Evolutionary conservation across 1,140 invertebrate genomes (phyloP), one percentile per base, ranked within the genome.

Genomic region (Cepaea nemoralis): DNA sequence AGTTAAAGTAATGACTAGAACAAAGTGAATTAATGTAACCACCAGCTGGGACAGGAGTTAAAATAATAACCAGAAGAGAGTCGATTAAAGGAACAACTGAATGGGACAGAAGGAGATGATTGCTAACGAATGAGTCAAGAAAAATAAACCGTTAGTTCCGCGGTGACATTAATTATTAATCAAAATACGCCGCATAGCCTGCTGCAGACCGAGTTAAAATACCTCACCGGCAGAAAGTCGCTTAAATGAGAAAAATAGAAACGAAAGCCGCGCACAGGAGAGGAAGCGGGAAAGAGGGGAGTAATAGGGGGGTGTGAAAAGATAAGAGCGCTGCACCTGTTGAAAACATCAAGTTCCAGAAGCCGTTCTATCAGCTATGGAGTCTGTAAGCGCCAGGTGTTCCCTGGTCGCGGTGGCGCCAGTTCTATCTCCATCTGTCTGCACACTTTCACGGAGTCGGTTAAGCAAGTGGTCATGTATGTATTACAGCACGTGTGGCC

Each of bases 361-460:
- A 40, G 35, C 40, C 42, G 40, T 16, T 48, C 71, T 74, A 48
- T 42, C 71, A 42, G 42, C 55, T 63, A 59, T 48, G 31, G 48
- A 35, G 73, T 50, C 45, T 75, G 73, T 27, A 37, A 24, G 2
- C 55, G 55, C 75, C 75, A 77, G 75, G 75, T 77, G 75, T 63
- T 77, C 75, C 8, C 75, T 35, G 75, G 75, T 77, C 75, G 45
- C 14, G 14, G 31, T 27, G 75, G 75, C 75, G 75, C 75, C 75
- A 77, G 50, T 16, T n/a, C 8, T 77, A 77, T 77, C 75, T 55
- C 50, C 75, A 77, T 55, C 75, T 77, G 75, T 77, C 75, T 55
- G 75, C 75, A 63, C 75, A 77, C 75, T 63, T 77, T 45, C 50
- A 35, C 75, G 31, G 55, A 22, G 50, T 27, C 75, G 27, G 37